Conservation (phyloP, 1,140 invertebrate genomes). For the Bicyclus anynana region DNA sequence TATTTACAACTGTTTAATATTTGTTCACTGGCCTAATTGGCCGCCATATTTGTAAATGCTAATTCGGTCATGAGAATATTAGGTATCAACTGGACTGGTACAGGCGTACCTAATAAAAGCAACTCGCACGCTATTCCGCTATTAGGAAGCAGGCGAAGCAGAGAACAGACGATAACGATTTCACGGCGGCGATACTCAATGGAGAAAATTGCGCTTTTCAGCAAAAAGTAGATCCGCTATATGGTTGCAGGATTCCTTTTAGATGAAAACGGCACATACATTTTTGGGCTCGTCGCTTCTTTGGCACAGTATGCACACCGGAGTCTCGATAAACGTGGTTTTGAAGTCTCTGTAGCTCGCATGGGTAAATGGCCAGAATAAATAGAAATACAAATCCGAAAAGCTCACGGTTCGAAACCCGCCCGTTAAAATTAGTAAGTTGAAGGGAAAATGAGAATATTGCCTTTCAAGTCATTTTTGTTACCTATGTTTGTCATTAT, state of each 20-base stretch:
- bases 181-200: conserved; percentile 62
- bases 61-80: too few species aligned
- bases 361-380: too few species aligned
- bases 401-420: too few species aligned
- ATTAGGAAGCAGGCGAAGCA: conserved; percentile 66
- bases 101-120: conserved; percentile 43
- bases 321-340: conserved; percentile 27
- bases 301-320: conserved; percentile 43
- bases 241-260: conserved; percentile 51
- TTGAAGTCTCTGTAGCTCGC: not conserved
- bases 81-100: too few species aligned
- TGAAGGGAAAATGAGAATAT: too few species aligned
- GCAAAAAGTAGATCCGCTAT: conserved; percentile 61
- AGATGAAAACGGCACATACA: conserved; percentile 60
- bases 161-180: conserved; percentile 61
- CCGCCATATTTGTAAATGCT: too few species aligned
- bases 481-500: too few species aligned
- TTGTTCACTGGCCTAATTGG: too few species aligned
- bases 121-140: conserved; percentile 61
- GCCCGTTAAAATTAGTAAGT: too few species aligned
- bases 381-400: too few species aligned
- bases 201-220: conserved; percentile 72
- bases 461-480: too few species aligned
- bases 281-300: conserved; percentile 47
- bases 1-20: too few species aligned